A percentile compares a stretch with the other conserved stretches of the same genome.
phyloP scores from a whole-genome alignment of 1,140 invertebrate species.

The Macrosteles quadrilineatus region DNA sequence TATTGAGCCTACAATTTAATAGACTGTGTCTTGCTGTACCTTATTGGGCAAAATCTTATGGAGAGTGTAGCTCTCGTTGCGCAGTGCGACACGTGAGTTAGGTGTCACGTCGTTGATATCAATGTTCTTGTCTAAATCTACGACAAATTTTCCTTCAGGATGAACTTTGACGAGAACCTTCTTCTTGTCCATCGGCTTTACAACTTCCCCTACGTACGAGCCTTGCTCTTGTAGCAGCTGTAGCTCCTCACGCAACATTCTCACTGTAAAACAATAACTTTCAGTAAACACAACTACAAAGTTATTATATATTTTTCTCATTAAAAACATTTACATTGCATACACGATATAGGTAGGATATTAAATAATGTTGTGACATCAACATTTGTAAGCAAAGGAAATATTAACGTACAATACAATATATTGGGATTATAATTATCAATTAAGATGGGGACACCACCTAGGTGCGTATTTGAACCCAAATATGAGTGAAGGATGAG shows the following conservation, averaged over 20 bases:
- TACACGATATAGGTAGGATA: constrained; percentile 13
- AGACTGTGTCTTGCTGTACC: too few relatives aligned
- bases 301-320: not conserved
- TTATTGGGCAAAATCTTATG: constrained; percentile 99
- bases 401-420: too few relatives aligned
- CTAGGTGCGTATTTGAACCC: too few relatives aligned
- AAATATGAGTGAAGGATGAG: too few relatives aligned
- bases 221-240: constrained; percentile 99
- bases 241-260: constrained; percentile 96
- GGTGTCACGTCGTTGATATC: constrained; percentile 98
- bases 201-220: constrained; percentile 99
- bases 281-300: too few relatives aligned
- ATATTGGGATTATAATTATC: too few relatives aligned
- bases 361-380: constrained; percentile 17
- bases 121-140: constrained; percentile 99
- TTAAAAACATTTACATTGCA: not conserved
- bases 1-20: too few relatives aligned
- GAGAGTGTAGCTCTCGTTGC: constrained; percentile 98
- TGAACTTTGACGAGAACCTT: constrained; percentile 99
- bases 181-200: constrained; percentile 99
- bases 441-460: too few relatives aligned
- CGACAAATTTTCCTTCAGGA: constrained; percentile 99
- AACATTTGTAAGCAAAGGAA: not conserved
- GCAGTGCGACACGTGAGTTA: constrained; percentile 95
- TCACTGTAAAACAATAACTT: constrained; percentile 65